Evolutionary conservation across 2,888 invertebrate genomes (phyloP).

Genomic region (Dioctria linearis): DNA sequence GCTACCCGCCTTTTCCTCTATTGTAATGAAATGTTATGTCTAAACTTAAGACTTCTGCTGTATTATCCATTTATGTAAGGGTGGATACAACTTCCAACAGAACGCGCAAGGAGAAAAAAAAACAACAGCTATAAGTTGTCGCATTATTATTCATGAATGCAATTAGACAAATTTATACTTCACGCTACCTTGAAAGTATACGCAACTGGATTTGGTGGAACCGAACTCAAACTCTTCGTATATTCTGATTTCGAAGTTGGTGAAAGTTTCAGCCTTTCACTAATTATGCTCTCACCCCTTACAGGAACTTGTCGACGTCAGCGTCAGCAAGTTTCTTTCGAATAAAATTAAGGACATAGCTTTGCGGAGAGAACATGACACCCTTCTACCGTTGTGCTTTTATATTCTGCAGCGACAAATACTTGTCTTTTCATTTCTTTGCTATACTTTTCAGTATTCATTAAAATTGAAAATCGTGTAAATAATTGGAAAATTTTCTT

Average conservation of each 20-base stretch:
- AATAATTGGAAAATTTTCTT: not conserved
- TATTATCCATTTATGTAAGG: conserved; percentile 26
- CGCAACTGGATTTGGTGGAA: conserved; percentile 21
- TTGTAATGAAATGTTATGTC: conserved; percentile 45
- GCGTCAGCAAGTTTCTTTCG: not conserved
- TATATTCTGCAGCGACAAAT: not conserved
- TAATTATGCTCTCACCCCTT: conserved; percentile 33
- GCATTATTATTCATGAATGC: conserved; percentile 52
- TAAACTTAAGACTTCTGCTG: conserved; percentile 37
- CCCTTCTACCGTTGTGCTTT: not conserved
- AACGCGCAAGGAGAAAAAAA: conserved; percentile 5
- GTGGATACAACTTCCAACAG: not conserved
- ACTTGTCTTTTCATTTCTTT: not conserved
- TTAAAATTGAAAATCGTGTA: conserved; percentile 21
- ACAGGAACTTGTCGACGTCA: not conserved
- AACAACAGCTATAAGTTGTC: conserved; percentile 37
- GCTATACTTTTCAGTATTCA: conserved; percentile 8
- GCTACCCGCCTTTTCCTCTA: conserved; percentile 34
- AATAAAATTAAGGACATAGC: not conserved
- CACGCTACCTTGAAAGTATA: conserved; percentile 40
- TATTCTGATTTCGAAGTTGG: not conserved
- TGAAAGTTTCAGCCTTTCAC: conserved; percentile 30
- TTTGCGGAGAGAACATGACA: not conserved
- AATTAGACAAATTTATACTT: conserved; percentile 52
- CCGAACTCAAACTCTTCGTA: conserved; percentile 4